These are phyloP conservation scores for Lydus trimaculatus DNA, from an alignment of 2,888 invertebrate genomes.

Conservation along the genomic window DNA sequence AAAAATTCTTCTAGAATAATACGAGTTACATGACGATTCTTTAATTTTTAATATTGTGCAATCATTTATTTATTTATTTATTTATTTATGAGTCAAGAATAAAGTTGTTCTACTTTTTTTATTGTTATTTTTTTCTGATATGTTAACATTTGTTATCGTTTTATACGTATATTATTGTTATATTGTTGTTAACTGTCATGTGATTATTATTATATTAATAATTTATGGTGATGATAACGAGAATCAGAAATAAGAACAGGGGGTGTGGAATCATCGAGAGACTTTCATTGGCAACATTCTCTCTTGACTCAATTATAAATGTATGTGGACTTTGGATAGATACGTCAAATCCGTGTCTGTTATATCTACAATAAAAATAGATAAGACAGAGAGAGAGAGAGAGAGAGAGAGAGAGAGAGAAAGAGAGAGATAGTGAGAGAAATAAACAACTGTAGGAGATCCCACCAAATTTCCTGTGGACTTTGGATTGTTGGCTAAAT, in stretches of 20 bases:
- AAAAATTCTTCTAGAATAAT: too few relatives aligned
- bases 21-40: too few relatives aligned
- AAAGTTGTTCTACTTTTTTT: too few relatives aligned
- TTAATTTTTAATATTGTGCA: too few relatives aligned
- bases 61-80: too few relatives aligned
- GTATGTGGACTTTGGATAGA: slow-evolving; percentile 27
- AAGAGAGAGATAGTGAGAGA: not conserved
- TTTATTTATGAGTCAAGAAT: too few relatives aligned
- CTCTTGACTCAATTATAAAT: too few relatives aligned
- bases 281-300: not conserved
- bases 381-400: not conserved
- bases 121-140: too few relatives aligned
- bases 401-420: too few relatives aligned
- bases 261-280: slow-evolving; percentile 4
- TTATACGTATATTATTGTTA: too few relatives aligned
- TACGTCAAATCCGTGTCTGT: slow-evolving; percentile 13
- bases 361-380: slow-evolving; percentile 18
- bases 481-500: slow-evolving; percentile 9
- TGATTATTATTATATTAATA: not conserved
- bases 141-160: not conserved
- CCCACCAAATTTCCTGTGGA: slow-evolving; percentile 19
- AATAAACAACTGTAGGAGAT: slow-evolving; percentile 18
- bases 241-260: not conserved
- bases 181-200: too few relatives aligned
- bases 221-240: not conserved